These are phyloP conservation scores for Spatulosminthurus flaviceps DNA, from an alignment of 2,888 invertebrate species.

Conservation along the genomic window DNA sequence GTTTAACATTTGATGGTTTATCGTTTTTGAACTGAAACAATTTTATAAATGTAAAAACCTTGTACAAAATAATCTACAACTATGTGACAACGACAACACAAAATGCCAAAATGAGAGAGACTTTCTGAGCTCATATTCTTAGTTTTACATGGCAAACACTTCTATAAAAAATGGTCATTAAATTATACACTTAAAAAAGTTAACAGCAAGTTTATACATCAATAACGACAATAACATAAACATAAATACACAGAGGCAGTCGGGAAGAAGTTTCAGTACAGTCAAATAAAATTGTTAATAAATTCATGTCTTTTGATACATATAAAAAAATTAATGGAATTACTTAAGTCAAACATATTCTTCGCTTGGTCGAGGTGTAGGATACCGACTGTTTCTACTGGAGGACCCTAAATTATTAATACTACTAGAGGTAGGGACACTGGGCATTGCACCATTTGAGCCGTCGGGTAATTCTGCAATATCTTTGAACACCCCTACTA, in stretches of 20 bases:
- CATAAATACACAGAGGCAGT: conserved; percentile 15
- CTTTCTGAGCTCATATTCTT: conserved; percentile 27
- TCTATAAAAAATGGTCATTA: not conserved
- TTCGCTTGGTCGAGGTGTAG: conserved; percentile 84
- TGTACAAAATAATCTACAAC: conserved; percentile 3
- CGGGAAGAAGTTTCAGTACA: conserved; percentile 25
- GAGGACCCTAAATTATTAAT: conserved; percentile 53
- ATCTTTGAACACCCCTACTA: conserved; percentile 95
- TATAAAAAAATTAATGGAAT: conserved; percentile 15
- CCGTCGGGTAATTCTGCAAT: conserved; percentile 90
- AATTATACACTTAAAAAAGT: conserved; percentile 35
- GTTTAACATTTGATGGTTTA: not conserved
- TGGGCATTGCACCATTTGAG: conserved; percentile 37
- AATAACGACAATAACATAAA: conserved; percentile 15
- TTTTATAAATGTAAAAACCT: not conserved
- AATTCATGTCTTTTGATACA: not conserved
- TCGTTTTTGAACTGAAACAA: not conserved
- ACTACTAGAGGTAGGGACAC: conserved; percentile 15
- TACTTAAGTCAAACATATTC: conserved; percentile 77
- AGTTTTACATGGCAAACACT: conserved; percentile 10
- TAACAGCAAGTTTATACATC: conserved; percentile 33
- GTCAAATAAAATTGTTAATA: conserved; percentile 26
- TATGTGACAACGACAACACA: not conserved
- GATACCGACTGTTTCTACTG: conserved; percentile 60
- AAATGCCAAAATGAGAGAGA: conserved; percentile 29